A percentile compares a stretch with the other conserved stretches of the same genome.
Evolutionary conservation across 1,140 invertebrate species (phyloP).

Genomic region (Pollicipes pollicipes): DNA sequence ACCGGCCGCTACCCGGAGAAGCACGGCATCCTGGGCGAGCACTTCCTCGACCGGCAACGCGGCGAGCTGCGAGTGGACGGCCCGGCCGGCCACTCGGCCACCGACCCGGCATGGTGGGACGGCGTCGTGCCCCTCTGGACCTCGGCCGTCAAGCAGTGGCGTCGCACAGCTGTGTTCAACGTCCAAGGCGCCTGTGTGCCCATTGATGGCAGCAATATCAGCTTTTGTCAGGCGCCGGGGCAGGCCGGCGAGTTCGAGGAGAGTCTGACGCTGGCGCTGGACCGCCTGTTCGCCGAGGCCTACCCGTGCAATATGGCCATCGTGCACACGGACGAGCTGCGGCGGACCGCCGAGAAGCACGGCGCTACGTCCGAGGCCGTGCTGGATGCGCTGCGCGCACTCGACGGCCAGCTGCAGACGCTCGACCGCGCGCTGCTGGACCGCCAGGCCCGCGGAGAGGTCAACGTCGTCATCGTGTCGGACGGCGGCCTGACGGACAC

Average conservation of each 20-base stretch:
- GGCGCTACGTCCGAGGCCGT: neutral
- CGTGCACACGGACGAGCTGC: constrained; percentile 2
- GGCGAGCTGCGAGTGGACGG: neutral
- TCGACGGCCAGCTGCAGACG: neutral
- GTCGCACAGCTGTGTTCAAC: neutral
- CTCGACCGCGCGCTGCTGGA: neutral
- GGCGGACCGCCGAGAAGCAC: neutral
- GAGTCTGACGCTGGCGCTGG: neutral
- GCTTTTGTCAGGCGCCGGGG: neutral
- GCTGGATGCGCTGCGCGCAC: neutral
- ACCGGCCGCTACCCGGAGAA: neutral
- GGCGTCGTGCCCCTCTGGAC: neutral
- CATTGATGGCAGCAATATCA: neutral
- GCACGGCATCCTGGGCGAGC: neutral
- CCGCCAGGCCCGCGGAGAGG: neutral
- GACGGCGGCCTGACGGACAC: constrained; percentile 4
- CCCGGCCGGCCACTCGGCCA: neutral
- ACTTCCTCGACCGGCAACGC: neutral
- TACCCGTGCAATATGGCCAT: neutral
- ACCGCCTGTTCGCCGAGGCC: neutral
- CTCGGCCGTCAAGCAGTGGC: neutral
- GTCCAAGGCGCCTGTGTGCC: neutral
- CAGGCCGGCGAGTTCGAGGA: neutral
- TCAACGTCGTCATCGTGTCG: neutral
- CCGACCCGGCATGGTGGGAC: neutral